Percentiles rank a stretch among this genome's conserved stretches.
These are phyloP conservation scores for Bufo bufo DNA, from an alignment of 2,113 vertebrate genomes.

Conservation along the genomic window DNA sequence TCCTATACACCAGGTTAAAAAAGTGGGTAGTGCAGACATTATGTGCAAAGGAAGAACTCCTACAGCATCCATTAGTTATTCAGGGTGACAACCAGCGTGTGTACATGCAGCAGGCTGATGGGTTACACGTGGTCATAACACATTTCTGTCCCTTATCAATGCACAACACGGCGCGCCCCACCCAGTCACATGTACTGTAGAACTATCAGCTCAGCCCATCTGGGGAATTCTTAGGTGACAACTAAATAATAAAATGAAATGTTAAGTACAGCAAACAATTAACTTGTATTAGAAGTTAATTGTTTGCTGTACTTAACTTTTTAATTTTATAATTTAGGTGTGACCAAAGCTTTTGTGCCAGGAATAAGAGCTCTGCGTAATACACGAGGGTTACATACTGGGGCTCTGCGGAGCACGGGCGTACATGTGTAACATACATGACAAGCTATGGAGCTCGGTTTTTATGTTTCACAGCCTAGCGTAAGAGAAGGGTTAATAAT, in stretches of 20 bases:
- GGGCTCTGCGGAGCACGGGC: neutral
- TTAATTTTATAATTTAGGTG: no score
- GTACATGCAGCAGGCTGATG: neutral
- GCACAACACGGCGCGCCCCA: slow-evolving; percentile 30
- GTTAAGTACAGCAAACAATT: neutral
- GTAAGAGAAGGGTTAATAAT: neutral
- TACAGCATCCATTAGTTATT: neutral
- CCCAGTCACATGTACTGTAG: slow-evolving; percentile 19
- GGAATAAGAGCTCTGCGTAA: neutral
- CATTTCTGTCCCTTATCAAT: slow-evolving; percentile 24
- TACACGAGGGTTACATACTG: neutral
- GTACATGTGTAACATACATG: neutral
- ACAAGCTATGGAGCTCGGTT: neutral
- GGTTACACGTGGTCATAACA: slow-evolving; percentile 15
- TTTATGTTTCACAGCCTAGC: neutral
- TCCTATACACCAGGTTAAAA: neutral
- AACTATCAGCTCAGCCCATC: slow-evolving; percentile 48
- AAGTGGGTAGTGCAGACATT: neutral
- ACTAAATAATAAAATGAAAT: neutral
- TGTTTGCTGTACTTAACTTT: no score
- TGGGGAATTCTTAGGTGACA: neutral
- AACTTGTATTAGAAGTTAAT: neutral
- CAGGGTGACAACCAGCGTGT: neutral
- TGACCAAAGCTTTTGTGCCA: neutral
- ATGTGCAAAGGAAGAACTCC: neutral